These are phyloP conservation scores for Pseudomyrmex pallidus DNA, from an alignment of 1,140 invertebrate species.

Conservation along the genomic window DNA sequence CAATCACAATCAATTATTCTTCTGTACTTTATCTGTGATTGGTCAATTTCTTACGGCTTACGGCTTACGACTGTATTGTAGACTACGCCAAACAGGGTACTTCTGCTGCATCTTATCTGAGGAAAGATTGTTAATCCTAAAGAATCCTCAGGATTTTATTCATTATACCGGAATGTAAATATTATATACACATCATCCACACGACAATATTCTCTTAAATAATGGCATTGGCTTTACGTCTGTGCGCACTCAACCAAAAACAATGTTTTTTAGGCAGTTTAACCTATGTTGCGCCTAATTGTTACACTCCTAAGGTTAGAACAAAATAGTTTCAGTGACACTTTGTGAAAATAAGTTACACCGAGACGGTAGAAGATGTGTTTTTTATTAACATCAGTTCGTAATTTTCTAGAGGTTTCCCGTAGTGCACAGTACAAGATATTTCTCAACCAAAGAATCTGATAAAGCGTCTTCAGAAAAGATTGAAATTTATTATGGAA, in stretches of 20 bases:
- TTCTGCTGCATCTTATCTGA: too few species aligned
- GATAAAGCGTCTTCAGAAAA: neutral
- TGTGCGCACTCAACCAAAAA: conserved; percentile 15
- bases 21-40: too few species aligned
- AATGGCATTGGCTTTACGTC: conserved; percentile 63
- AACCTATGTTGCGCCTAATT: neutral
- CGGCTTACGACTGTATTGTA: too few species aligned
- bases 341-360: neutral
- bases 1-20: too few species aligned
- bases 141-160: too few species aligned
- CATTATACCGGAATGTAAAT: too few species aligned
- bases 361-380: neutral
- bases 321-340: neutral
- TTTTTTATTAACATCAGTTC: neutral
- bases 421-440: neutral
- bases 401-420: conserved; percentile 35
- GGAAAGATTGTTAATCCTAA: too few species aligned
- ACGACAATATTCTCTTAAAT: neutral
- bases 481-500: conserved; percentile 87
- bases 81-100: too few species aligned
- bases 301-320: conserved; percentile 69
- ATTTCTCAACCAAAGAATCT: neutral
- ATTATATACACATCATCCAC: neutral
- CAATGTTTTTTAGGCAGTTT: conserved; percentile 25
- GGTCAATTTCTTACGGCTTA: too few species aligned